These are phyloP conservation scores for Zoanthus gigantus DNA, from an alignment of 92 coral and sea anemone species.

Conservation along the genomic window DNA sequence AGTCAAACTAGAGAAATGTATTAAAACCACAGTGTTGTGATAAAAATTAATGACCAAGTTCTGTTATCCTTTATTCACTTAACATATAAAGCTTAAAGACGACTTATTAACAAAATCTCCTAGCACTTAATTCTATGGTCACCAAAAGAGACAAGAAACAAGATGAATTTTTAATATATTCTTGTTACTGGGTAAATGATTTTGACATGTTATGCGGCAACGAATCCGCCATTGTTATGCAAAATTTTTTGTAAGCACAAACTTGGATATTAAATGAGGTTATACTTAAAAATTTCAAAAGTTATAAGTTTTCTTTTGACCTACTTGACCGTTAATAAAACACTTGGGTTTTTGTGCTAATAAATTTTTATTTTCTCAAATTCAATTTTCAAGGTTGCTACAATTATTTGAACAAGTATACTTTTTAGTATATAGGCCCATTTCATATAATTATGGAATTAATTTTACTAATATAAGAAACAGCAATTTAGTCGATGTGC, in stretches of 20 bases:
- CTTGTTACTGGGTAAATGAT: not conserved
- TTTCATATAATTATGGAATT: conserved; percentile 3
- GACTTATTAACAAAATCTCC: not conserved
- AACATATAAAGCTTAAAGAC: not conserved
- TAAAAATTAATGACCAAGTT: not conserved
- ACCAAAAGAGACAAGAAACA: not conserved
- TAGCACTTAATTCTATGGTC: not conserved
- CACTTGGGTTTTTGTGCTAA: not conserved
- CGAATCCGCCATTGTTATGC: conserved; percentile 25
- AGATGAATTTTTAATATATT: conserved; percentile 6
- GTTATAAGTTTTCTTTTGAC: not conserved
- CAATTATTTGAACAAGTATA: conserved; percentile 8
- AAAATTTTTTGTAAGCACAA: conserved; percentile 10
- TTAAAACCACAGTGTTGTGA: not conserved
- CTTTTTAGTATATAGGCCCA: not conserved
- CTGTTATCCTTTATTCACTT: not conserved
- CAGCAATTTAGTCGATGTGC: conserved; percentile 15
- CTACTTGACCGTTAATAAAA: not conserved
- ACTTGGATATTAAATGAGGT: conserved; percentile 30
- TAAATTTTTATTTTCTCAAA: not conserved
- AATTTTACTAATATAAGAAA: conserved; percentile 11
- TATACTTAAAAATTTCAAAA: not conserved
- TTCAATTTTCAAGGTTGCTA: not conserved
- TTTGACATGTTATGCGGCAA: not conserved
- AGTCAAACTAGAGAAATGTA: not conserved